phyloP scores from a whole-genome alignment of 2,113 vertebrate species.

The Azemiops feae region DNA sequence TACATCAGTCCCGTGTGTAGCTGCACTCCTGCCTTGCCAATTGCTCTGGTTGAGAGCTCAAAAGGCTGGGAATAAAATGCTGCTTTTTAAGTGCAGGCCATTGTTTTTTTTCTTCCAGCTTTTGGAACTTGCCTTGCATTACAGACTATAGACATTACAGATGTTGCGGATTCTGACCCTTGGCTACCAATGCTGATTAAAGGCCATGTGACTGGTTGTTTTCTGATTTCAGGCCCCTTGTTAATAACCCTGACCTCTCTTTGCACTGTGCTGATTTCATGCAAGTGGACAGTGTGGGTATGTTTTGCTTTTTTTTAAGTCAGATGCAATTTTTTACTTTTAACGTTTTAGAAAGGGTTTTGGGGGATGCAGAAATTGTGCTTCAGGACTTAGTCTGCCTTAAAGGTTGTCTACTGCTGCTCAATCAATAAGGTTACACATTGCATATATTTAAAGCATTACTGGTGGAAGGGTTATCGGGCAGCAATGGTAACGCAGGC shows the following conservation, averaged over 20 bases:
- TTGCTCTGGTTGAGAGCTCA: neutral
- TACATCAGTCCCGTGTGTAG: neutral
- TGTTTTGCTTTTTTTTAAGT: neutral
- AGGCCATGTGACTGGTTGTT: neutral
- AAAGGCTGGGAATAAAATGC: neutral
- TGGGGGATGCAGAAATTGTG: neutral
- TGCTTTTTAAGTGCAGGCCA: neutral
- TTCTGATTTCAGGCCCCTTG: neutral
- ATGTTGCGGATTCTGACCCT: neutral
- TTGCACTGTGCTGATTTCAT: neutral
- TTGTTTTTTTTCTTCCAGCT: neutral
- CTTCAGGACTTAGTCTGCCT: neutral
- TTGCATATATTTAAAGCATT: neutral
- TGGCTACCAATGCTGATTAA: neutral
- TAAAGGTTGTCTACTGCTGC: neutral
- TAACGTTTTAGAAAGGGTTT: neutral
- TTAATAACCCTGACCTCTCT: neutral
- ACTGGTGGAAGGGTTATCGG: neutral
- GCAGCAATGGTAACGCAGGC: neutral
- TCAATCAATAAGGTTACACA: neutral
- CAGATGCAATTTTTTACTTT: neutral
- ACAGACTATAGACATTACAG: neutral
- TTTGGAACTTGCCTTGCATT: neutral
- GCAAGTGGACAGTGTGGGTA: neutral
- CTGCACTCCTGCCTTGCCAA: neutral